Evolutionary conservation across 2,113 vertebrate genomes (phyloP), one percentile per base, ranked within the genome.

Genomic region (Zosterops pallidus): DNA sequence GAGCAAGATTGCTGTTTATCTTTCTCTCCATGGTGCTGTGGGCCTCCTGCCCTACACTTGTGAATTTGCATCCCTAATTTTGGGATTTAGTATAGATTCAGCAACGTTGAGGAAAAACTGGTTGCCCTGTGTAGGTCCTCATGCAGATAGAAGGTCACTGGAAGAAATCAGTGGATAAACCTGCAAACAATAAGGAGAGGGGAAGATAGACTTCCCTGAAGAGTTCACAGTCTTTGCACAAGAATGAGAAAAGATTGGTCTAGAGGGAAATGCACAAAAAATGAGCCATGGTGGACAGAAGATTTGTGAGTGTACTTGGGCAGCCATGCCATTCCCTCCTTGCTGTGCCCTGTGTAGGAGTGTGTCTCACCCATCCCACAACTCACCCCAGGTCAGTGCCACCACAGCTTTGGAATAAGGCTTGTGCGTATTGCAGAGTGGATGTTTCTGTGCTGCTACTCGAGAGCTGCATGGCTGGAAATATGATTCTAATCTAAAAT

Each of bases 1-100:
- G 63, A 76, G 33, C 7, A 72, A 81, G 44, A 29, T 25, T 72
- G 7, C 16, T 89, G 8, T 28, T 28, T 86, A 7, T 23, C 39
- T 80, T 76, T 80, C 9, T 65, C 12, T 74, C 24, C 0, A 1
- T 55, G 29, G 17, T 2, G 5, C 1, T 0, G 0, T 59, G 50
- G 11, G 47, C 6, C 5, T 93, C 28, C 52, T 71, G 42, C 11
- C 7, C 12, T 37, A 20, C 7, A 31, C 11, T 63, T 21, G 4
- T 5, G 12, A 31, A 31, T 83, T 67, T 59, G 33, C 9, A 52
- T n/a, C 21, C 6, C 17, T 52, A 35, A 57, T 75, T 37, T 62
- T 9, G 20, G 8, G 17, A 39, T 65, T 70, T 67, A 33, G 1
- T 12, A 22, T 9, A 23, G 35, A 47, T 47, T 81, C 53, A 64